Conservation (phyloP, 2,797 vertebrate species). For the Microchirus variegatus region DNA sequence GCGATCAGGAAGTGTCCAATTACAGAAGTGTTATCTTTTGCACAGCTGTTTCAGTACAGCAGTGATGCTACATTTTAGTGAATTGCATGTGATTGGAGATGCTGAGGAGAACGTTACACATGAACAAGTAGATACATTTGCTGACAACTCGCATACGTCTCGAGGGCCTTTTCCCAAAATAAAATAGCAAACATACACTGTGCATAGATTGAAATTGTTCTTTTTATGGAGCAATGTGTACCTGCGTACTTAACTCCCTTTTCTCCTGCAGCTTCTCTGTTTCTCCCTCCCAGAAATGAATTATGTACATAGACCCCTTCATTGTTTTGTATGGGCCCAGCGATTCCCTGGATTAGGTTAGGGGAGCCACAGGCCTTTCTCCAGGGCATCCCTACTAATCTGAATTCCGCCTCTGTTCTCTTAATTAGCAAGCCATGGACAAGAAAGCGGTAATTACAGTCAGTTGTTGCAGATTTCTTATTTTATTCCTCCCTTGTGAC, state of each 20-base stretch:
- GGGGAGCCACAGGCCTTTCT: constrained; percentile 64
- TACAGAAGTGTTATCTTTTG: background rate
- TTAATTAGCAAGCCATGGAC: constrained; percentile 66
- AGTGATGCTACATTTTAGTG: background rate
- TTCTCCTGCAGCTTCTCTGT: constrained; percentile 10
- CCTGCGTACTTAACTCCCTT: constrained; percentile 13
- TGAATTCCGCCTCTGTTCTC: constrained; percentile 65
- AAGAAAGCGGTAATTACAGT: constrained; percentile 58
- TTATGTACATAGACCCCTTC: constrained; percentile 54
- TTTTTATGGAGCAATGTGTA: constrained; percentile 1
- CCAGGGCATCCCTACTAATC: constrained; percentile 60
- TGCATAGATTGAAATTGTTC: constrained; percentile 10
- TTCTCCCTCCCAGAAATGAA: constrained; percentile 47
- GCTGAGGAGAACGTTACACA: constrained; percentile 22
- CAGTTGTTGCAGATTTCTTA: constrained; percentile 51
- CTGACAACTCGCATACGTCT: constrained; percentile 3
- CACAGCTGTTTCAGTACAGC: constrained; percentile 9
- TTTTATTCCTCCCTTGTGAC: constrained; percentile 52
- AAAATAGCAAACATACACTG: constrained; percentile 1
- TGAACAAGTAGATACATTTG: constrained; percentile 26
- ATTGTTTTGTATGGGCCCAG: constrained; percentile 64
- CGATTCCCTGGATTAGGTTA: constrained; percentile 51
- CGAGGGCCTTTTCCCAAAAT: constrained; percentile 3
- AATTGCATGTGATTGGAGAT: constrained; percentile 13
- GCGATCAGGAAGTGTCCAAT: background rate